phyloP scores from a whole-genome alignment of 2,797 vertebrate species.

The Hydrophis major region DNA sequence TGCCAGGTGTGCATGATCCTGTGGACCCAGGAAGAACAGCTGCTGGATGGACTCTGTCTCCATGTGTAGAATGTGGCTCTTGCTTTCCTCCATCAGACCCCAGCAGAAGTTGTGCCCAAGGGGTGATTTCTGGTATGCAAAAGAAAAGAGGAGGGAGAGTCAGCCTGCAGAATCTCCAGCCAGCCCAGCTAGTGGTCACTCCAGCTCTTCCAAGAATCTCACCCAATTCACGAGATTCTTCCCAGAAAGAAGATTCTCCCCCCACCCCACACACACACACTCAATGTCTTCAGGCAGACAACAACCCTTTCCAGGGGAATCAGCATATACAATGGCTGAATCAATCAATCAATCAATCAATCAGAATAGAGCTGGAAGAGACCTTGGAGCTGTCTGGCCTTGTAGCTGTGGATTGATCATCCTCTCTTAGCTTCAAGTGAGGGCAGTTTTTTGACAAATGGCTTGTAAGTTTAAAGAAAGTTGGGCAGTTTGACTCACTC shows the following conservation, averaged over 20 bases:
- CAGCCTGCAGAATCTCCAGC: too few relatives aligned
- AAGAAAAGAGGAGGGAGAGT: background rate
- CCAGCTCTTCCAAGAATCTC: background rate
- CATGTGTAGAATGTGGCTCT: slow-evolving; percentile 4
- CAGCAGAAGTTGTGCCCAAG: slow-evolving; percentile 49
- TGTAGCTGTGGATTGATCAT: background rate
- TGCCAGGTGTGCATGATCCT: background rate
- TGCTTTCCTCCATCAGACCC: slow-evolving; percentile 14
- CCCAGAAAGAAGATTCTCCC: background rate
- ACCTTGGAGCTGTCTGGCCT: background rate
- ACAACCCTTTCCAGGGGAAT: background rate
- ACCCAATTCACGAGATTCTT: background rate
- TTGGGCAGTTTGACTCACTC: background rate
- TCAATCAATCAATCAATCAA: background rate
- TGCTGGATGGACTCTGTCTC: slow-evolving; percentile 32
- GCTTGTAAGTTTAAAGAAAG: too few relatives aligned
- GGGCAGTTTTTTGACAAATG: background rate
- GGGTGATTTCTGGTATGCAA: slow-evolving; percentile 62
- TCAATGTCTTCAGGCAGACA: background rate
- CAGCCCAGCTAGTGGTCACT: background rate
- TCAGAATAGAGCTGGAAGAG: background rate
- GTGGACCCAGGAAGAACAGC: slow-evolving; percentile 52
- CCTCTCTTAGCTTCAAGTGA: background rate
- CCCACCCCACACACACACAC: background rate
- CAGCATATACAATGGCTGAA: background rate